Percentiles rank a stretch among this genome's conserved stretches.
These are phyloP conservation scores for Aplochiton taeniatus DNA, from an alignment of 2,797 vertebrate genomes.

Conservation along the genomic window DNA sequence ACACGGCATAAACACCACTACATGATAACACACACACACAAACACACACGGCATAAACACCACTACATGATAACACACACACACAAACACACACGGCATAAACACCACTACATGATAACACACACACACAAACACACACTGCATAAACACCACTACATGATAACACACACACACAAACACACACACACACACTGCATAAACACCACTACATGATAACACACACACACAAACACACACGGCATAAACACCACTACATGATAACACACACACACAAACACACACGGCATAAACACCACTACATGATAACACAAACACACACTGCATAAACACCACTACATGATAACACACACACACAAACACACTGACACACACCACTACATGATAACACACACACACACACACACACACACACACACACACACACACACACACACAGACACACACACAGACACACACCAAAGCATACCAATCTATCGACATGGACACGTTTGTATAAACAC, in stretches of 20 bases:
- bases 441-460: neutral
- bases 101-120: neutral
- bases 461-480: neutral
- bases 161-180: neutral
- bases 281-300: neutral
- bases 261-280: neutral
- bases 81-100: neutral
- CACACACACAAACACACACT: neutral
- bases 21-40: slow-evolving; percentile 1
- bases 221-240: too few relatives aligned
- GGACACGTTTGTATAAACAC: neutral
- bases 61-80: too few relatives aligned
- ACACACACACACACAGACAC: neutral
- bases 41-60: too few relatives aligned
- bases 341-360: neutral
- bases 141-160: too few relatives aligned
- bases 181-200: neutral
- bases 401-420: too few relatives aligned
- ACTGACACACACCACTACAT: neutral
- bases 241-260: too few relatives aligned
- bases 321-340: neutral
- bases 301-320: neutral
- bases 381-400: too few relatives aligned
- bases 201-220: neutral
- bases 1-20: too few relatives aligned